Percentiles rank a stretch among this genome's conserved stretches.
Evolutionary conservation across 2,113 vertebrate species (phyloP).

Genomic region (Ammodytes marinus): DNA sequence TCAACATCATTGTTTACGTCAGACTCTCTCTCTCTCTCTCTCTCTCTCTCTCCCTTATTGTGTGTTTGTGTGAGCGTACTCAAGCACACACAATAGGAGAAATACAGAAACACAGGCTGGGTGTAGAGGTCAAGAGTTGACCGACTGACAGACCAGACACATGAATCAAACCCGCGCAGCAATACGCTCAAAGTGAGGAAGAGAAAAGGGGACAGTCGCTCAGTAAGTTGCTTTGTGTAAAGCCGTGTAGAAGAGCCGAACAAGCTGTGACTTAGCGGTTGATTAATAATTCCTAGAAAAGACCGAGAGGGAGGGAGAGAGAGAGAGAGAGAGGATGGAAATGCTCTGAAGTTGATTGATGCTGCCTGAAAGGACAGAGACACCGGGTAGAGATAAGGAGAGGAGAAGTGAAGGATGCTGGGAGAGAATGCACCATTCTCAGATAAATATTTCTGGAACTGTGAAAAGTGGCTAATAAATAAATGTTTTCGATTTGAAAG

Average conservation of each 20-base stretch:
- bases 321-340: not conserved
- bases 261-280: slow-evolving; percentile 1
- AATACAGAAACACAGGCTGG: not conserved
- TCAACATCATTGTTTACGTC: slow-evolving; percentile 20
- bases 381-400: not conserved
- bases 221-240: slow-evolving; percentile 51
- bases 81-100: not conserved
- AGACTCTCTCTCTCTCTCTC: not conserved
- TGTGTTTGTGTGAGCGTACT: not conserved
- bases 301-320: not conserved
- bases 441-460: not conserved
- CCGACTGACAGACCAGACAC: slow-evolving; percentile 50
- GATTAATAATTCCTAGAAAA: slow-evolving; percentile 20
- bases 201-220: not conserved
- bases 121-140: slow-evolving; percentile 44
- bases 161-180: slow-evolving; percentile 38
- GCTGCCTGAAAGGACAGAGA: not conserved
- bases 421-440: not conserved
- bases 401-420: not conserved
- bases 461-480: not conserved
- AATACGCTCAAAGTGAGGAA: slow-evolving; percentile 18
- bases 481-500: not conserved
- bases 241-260: slow-evolving; percentile 20
- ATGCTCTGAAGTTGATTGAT: slow-evolving; percentile 35
- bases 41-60: not conserved